phyloP scores from a whole-genome alignment of 2,113 vertebrate genomes.

The Dolichallabes microphthalmus region DNA sequence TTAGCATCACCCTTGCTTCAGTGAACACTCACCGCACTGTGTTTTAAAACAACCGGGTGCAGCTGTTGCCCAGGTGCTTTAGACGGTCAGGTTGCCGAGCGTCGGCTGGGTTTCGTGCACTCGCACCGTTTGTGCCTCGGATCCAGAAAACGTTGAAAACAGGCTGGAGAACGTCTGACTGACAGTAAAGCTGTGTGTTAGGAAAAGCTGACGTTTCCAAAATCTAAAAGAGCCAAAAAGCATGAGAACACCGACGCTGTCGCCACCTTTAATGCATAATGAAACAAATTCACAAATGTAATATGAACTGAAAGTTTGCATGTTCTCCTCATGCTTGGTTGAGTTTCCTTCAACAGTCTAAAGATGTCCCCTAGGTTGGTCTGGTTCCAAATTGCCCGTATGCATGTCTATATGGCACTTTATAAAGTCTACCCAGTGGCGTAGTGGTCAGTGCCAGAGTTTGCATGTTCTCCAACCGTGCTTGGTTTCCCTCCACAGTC shows the following conservation, averaged over 20 bases:
- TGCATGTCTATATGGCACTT: no score
- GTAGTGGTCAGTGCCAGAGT: no score
- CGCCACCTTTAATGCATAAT: background rate
- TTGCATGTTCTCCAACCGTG: no score
- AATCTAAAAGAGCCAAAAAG: background rate
- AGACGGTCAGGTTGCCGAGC: background rate
- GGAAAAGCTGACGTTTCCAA: background rate
- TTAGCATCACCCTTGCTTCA: conserved; percentile 5
- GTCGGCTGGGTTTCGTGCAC: background rate
- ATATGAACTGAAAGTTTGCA: background rate
- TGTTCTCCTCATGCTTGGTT: no score
- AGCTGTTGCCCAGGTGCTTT: conserved; percentile 14
- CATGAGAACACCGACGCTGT: background rate
- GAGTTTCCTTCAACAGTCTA: no score
- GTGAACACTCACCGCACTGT: background rate
- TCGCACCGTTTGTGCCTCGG: background rate
- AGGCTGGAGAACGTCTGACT: conserved; percentile 19
- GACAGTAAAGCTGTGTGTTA: background rate
- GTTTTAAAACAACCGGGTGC: background rate
- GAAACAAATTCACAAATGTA: background rate
- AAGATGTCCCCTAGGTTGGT: no score
- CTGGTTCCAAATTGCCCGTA: no score
- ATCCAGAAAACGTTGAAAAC: conserved; percentile 6
- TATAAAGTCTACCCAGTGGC: no score
- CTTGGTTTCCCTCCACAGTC: no score